A percentile compares a stretch with the other conserved stretches of the same genome.
phyloP scores from a whole-genome alignment of 2,888 invertebrate species.

The Syritta pipiens region DNA sequence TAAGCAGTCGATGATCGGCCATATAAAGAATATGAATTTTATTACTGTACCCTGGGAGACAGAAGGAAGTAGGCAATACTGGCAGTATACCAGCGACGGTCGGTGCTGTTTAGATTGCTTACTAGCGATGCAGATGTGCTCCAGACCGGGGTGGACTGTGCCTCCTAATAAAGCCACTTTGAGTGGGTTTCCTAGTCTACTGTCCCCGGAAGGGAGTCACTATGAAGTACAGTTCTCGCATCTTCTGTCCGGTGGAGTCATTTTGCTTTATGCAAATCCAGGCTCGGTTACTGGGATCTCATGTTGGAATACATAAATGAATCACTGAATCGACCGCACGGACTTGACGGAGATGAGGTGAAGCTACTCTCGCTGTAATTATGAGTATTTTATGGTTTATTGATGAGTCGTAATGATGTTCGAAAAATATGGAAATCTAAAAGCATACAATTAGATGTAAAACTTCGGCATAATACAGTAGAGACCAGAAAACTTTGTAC shows the following conservation, averaged over 20 bases:
- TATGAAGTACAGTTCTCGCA: constrained; percentile 48
- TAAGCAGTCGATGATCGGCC: constrained; percentile 69
- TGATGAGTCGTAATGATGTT: too few species aligned
- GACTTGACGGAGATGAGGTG: not conserved
- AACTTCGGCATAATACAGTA: too few species aligned
- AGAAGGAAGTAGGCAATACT: not conserved
- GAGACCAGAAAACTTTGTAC: not conserved
- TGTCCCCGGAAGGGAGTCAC: constrained; percentile 51
- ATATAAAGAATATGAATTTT: constrained; percentile 67
- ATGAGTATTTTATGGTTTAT: too few species aligned
- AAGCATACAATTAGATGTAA: too few species aligned
- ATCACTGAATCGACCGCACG: constrained; percentile 35
- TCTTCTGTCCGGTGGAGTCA: constrained; percentile 45
- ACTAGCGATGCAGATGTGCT: constrained; percentile 28
- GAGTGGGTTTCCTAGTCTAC: constrained; percentile 52
- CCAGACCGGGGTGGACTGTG: not conserved
- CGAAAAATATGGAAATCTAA: too few species aligned
- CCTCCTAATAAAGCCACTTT: constrained; percentile 59
- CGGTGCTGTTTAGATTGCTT: constrained; percentile 18
- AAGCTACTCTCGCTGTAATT: not conserved
- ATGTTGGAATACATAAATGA: constrained; percentile 62
- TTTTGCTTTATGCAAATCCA: constrained; percentile 59
- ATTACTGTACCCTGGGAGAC: constrained; percentile 23
- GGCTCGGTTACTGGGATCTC: constrained; percentile 52
- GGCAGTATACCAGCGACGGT: not conserved